Evolutionary conservation across 2,797 vertebrate species (phyloP).

Genomic region (Nannoperca obscura): DNA sequence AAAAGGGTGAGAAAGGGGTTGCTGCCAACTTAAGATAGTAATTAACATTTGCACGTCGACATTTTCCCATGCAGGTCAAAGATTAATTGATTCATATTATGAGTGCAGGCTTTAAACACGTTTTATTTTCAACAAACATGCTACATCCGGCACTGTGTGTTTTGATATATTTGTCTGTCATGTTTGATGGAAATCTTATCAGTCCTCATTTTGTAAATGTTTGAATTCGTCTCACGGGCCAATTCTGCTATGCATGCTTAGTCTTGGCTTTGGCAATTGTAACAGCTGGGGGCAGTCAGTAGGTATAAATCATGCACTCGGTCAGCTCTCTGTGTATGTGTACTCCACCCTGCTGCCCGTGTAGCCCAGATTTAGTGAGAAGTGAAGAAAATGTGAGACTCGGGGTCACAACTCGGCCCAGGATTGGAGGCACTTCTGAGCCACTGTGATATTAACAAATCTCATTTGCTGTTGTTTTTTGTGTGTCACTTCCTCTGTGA

Average conservation of each 20-base stretch:
- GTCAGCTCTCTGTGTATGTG: constrained; percentile 75
- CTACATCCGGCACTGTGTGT: not conserved
- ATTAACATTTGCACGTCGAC: constrained; percentile 44
- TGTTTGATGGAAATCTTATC: constrained; percentile 55
- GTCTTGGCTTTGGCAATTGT: constrained; percentile 80
- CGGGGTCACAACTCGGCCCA: constrained; percentile 43
- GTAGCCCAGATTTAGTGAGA: constrained; percentile 55
- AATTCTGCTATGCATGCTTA: constrained; percentile 81
- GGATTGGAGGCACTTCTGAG: constrained; percentile 44
- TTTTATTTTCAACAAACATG: not conserved
- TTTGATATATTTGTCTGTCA: constrained; percentile 10
- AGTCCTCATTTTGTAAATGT: constrained; percentile 63
- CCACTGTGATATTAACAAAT: constrained; percentile 46
- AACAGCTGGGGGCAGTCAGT: constrained; percentile 87
- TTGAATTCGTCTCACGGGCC: constrained; percentile 70
- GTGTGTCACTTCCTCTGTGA: constrained; percentile 6
- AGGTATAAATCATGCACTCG: constrained; percentile 84
- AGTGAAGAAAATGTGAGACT: constrained; percentile 61
- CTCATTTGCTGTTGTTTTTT: constrained; percentile 20
- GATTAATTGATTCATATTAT: not conserved
- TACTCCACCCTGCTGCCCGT: constrained; percentile 67
- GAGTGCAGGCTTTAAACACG: not conserved
- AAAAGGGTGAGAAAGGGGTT: constrained; percentile 40
- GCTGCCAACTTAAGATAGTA: constrained; percentile 53
- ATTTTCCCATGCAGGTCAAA: constrained; percentile 33